Conservation (phyloP, 1,140 invertebrate species). For the Oppia nitens region DNA sequence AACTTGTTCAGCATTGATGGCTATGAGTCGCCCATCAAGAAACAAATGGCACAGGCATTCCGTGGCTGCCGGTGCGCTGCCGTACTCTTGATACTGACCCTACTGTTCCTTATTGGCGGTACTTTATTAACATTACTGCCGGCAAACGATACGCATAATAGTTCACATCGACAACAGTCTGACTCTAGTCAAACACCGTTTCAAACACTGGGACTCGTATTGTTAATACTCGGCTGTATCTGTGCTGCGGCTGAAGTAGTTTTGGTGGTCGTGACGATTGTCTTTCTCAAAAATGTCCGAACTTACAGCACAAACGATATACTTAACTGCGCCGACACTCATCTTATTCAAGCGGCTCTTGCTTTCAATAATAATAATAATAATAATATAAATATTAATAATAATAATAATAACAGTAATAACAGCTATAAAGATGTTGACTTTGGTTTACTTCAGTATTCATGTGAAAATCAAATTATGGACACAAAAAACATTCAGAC, state of each 20-base stretch:
- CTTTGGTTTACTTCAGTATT: neutral
- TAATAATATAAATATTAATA: neutral
- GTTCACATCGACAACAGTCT: neutral
- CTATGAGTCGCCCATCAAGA: neutral
- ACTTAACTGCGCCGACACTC: neutral
- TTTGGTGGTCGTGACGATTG: neutral
- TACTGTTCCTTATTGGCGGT: neutral
- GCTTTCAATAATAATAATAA: neutral
- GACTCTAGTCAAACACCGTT: neutral
- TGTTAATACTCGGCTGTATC: neutral
- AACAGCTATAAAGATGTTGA: neutral
- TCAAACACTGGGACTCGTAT: neutral
- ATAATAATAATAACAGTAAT: neutral
- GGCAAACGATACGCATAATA: neutral
- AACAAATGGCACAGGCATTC: neutral
- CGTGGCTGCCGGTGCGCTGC: neutral
- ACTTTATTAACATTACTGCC: neutral
- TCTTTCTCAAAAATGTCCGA: neutral
- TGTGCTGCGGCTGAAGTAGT: neutral
- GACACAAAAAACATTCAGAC: neutral
- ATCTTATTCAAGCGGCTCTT: neutral
- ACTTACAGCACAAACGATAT: neutral
- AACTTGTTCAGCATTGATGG: neutral
- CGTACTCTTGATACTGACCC: neutral
- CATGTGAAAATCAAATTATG: neutral